A percentile compares a stretch with the other conserved stretches of the same genome.
Conservation (phyloP, 2,888 invertebrate genomes). For the Cephus pygmeus region DNA sequence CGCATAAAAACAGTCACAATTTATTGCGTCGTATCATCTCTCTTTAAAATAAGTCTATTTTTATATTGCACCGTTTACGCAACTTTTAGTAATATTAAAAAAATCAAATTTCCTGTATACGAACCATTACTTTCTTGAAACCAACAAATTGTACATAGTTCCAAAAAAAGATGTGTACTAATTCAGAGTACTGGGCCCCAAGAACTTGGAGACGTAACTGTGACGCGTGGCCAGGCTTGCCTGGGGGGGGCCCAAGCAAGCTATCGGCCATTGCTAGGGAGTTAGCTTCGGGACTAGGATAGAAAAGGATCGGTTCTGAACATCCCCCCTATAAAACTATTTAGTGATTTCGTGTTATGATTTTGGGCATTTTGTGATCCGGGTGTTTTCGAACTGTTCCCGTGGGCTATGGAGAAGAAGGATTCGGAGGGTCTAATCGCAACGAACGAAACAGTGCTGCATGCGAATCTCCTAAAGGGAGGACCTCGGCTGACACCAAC, state of each 20-base stretch:
- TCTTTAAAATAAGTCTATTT: neutral
- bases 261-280: constrained; percentile 54
- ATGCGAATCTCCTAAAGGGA: constrained; percentile 6
- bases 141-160: neutral
- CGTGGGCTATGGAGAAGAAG: constrained; percentile 40
- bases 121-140: neutral
- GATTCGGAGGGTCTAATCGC: constrained; percentile 32
- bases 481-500: constrained; percentile 57
- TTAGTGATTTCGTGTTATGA: constrained; percentile 59
- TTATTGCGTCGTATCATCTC: neutral
- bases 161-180: neutral
- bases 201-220: constrained; percentile 17
- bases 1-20: constrained; percentile 23
- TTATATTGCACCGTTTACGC: neutral
- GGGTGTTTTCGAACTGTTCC: constrained; percentile 40
- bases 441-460: constrained; percentile 31
- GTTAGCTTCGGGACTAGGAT: constrained; percentile 59
- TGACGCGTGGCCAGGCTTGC: constrained; percentile 28
- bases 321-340: constrained; percentile 50
- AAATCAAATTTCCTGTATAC: neutral
- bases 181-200: neutral
- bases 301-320: constrained; percentile 29
- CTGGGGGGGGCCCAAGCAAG: constrained; percentile 3
- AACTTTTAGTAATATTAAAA: neutral
- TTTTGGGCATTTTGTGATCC: constrained; percentile 50